A percentile compares a stretch with the other conserved stretches of the same genome.
Evolutionary conservation across 53 echinoderm and acorn worm species (phyloP).

Genomic region (Luidia sarsii): DNA sequence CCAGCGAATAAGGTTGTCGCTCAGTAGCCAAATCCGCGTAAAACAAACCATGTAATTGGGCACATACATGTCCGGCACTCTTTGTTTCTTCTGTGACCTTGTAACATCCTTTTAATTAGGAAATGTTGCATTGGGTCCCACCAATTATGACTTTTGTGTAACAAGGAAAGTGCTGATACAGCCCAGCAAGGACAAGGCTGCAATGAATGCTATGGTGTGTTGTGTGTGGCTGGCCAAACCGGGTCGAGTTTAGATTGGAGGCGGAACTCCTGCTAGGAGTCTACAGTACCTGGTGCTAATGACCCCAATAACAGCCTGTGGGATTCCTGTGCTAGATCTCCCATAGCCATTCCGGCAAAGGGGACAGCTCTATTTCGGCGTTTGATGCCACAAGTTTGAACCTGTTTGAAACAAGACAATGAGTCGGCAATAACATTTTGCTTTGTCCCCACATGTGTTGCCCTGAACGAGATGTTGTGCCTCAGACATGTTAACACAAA

Average conservation of each 20-base stretch:
- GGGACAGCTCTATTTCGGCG: not conserved
- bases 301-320: constrained; percentile 29
- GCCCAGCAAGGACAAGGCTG: not conserved
- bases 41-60: constrained; percentile 6
- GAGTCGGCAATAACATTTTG: constrained; percentile 45
- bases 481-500: constrained; percentile 48
- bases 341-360: constrained; percentile 10
- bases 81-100: not conserved
- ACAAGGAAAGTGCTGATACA: not conserved
- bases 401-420: constrained; percentile 35
- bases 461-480: constrained; percentile 31
- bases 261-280: constrained; percentile 31
- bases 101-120: not conserved
- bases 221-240: constrained; percentile 20
- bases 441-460: constrained; percentile 20
- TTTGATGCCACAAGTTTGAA: not conserved
- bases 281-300: constrained; percentile 17
- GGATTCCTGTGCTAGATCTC: constrained; percentile 31
- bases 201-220: not conserved
- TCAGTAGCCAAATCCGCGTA: not conserved
- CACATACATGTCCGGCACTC: no score
- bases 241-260: not conserved
- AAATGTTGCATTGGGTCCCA: constrained; percentile 8
- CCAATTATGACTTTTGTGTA: constrained; percentile 28
- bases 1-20: not conserved